These are phyloP conservation scores for Tamias sibiricus DNA, from an alignment of 2,113 vertebrate genomes.

Conservation along the genomic window DNA sequence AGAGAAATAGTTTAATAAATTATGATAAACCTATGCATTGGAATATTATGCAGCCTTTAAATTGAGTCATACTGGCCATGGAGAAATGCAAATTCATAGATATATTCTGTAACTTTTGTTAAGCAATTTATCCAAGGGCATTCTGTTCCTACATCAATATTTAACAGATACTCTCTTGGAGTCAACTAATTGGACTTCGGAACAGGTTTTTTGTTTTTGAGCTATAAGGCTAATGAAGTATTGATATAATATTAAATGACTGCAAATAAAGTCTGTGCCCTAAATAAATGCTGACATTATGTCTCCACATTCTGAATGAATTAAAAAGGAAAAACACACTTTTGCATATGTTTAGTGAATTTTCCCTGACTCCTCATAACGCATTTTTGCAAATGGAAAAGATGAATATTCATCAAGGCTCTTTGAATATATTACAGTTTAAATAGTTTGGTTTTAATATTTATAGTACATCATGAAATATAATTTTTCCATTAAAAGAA, in stretches of 20 bases:
- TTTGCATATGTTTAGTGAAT: slow-evolving; percentile 72
- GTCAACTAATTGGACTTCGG: slow-evolving; percentile 76
- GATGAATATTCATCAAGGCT: slow-evolving; percentile 80
- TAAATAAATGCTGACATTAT: slow-evolving; percentile 76
- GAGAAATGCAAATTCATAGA: slow-evolving; percentile 64
- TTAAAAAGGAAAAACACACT: slow-evolving; percentile 71
- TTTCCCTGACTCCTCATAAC: slow-evolving; percentile 72
- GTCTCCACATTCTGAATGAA: slow-evolving; percentile 60
- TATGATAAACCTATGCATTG: not conserved
- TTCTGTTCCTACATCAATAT: slow-evolving; percentile 71
- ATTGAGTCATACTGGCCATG: slow-evolving; percentile 32
- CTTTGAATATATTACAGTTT: slow-evolving; percentile 75
- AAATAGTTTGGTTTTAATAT: slow-evolving; percentile 78
- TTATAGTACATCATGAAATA: slow-evolving; percentile 76
- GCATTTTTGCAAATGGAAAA: slow-evolving; percentile 73
- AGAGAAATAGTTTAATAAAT: slow-evolving; percentile 6
- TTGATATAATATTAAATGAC: slow-evolving; percentile 78
- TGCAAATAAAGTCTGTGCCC: slow-evolving; percentile 73
- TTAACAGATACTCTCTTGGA: slow-evolving; percentile 61
- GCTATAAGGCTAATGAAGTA: slow-evolving; percentile 77
- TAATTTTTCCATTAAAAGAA: slow-evolving; percentile 76
- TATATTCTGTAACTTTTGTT: slow-evolving; percentile 52
- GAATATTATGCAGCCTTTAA: slow-evolving; percentile 62
- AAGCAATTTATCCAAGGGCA: slow-evolving; percentile 72
- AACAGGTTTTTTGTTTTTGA: slow-evolving; percentile 76